Base-by-base conservation (phyloP, 2,797 vertebrate genomes). In the Podarcis lilfordi region DNA sequence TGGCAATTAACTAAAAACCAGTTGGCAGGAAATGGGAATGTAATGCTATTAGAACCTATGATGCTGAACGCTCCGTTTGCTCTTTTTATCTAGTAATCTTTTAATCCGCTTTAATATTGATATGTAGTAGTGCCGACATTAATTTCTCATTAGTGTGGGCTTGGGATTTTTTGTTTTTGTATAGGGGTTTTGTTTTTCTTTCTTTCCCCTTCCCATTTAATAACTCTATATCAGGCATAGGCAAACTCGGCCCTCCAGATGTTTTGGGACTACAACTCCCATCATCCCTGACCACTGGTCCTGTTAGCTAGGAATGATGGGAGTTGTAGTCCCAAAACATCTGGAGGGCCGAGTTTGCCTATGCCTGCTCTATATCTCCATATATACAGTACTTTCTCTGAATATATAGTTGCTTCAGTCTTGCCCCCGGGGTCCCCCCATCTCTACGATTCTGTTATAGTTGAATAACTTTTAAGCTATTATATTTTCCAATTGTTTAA, bases 1-100 rank as follows among this genome's bases (percentile, higher is more conserved):
- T 92, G 80, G 45, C 89, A 91, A 95, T 96, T 95, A 95, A 93
- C 93, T 93, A 93, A 88, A 91, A 96, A 93, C 78, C 10, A 92
- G 82, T 94, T 94, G 92, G 91, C 88, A 94, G 91, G 89, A 96
- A 95, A 92, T 85, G 87, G 92, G 93, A 92, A 50, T 7, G 90
- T 92, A 89, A 87, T 86, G 84, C 84, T 93, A 85, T 92, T 94
- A 92, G 88, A 92, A 92, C 76, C 64, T 90, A 89, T 88, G 92
- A 74, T 35, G 77, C 23, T 50, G 59, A 80, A 92, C 93, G 37
- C 74, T 85, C 80, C 7, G 3, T 88, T 94, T 10, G 0, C 50
- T 40, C 32, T 88, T 82, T 95, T 92, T 69, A 82, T 91, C 55
- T 91, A 84, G 83, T 92, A 95, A 93, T 92, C 91, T 93, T 81